A percentile compares a stretch with the other conserved stretches of the same genome.
phyloP scores from a whole-genome alignment of 1,140 invertebrate genomes.

The Leptopilina boulardi region DNA sequence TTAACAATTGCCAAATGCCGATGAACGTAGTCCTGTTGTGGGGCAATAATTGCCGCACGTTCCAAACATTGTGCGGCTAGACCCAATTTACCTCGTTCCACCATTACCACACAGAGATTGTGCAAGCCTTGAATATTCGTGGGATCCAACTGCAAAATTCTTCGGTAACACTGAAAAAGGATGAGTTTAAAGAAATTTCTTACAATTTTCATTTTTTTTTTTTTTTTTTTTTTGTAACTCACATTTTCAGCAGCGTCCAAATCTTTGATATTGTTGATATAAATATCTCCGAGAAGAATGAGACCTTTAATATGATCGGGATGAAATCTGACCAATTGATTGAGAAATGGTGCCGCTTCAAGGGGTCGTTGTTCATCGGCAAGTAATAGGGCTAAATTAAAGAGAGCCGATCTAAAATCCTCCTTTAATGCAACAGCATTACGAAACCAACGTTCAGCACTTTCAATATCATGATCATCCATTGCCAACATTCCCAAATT shows the following conservation, averaged over 20 bases:
- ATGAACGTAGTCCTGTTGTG: constrained; percentile 92
- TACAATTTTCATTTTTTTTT: background rate
- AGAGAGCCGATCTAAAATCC: constrained; percentile 94
- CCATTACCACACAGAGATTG: constrained; percentile 96
- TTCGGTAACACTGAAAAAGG: constrained; percentile 87
- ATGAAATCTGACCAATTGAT: constrained; percentile 93
- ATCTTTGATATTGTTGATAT: constrained; percentile 97
- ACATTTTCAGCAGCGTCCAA: constrained; percentile 93
- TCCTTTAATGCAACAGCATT: constrained; percentile 89
- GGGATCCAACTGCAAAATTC: constrained; percentile 91
- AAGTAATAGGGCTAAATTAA: constrained; percentile 94
- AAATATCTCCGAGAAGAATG: constrained; percentile 96
- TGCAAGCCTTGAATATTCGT: constrained; percentile 96
- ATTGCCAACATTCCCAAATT: constrained; percentile 97
- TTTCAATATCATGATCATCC: constrained; percentile 92
- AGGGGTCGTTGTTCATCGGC: constrained; percentile 91
- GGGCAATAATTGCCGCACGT: constrained; percentile 86
- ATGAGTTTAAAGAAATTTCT: background rate
- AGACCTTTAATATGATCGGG: constrained; percentile 96
- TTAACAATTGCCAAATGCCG: constrained; percentile 91
- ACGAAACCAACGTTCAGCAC: constrained; percentile 92
- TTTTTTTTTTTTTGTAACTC: constrained; percentile 65
- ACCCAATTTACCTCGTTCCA: constrained; percentile 90
- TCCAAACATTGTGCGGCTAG: constrained; percentile 90
- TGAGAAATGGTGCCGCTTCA: constrained; percentile 94